These are phyloP conservation scores for Phyllotreta striolata DNA, from an alignment of 2,888 invertebrate species.

Conservation along the genomic window DNA sequence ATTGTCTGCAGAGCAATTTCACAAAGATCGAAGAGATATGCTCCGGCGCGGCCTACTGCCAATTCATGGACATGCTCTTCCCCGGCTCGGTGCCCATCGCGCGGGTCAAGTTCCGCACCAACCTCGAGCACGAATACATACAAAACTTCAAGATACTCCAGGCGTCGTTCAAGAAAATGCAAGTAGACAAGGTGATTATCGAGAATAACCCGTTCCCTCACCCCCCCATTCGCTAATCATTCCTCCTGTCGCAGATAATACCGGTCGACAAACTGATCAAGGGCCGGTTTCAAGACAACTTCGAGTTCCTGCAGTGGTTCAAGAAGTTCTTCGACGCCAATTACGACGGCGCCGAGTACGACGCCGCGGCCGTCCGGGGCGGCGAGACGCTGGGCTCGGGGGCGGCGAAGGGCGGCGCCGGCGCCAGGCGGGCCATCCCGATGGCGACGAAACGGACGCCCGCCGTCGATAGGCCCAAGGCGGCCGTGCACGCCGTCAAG, in stretches of 20 bases:
- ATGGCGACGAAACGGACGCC: too few species aligned
- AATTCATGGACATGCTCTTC: conserved; percentile 99
- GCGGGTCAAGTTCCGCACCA: conserved; percentile 97
- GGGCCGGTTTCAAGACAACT: conserved; percentile 99
- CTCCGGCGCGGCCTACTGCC: conserved; percentile 98
- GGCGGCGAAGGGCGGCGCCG: too few species aligned
- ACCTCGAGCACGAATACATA: conserved; percentile 98
- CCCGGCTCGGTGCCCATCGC: conserved; percentile 88
- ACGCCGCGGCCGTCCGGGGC: conserved; percentile 85
- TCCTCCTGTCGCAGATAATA: conserved; percentile 77
- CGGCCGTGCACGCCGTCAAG: too few species aligned
- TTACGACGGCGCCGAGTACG: conserved; percentile 94
- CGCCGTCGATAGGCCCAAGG: too few species aligned
- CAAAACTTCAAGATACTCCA: conserved; percentile 99
- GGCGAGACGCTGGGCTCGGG: conserved; percentile 79
- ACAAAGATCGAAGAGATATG: conserved; percentile 98
- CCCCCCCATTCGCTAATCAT: too few species aligned
- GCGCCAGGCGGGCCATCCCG: too few species aligned
- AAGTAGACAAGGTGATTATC: conserved; percentile 91
- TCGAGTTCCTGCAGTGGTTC: conserved; percentile 99
- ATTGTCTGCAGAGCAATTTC: conserved; percentile 90
- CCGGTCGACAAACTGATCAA: conserved; percentile 95
- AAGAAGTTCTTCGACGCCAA: conserved; percentile 99
- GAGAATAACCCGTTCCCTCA: too few species aligned
- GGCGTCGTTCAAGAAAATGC: conserved; percentile 95